These are phyloP conservation scores for Macrotus californicus DNA, from an alignment of 2,113 vertebrate genomes.

Conservation along the genomic window DNA sequence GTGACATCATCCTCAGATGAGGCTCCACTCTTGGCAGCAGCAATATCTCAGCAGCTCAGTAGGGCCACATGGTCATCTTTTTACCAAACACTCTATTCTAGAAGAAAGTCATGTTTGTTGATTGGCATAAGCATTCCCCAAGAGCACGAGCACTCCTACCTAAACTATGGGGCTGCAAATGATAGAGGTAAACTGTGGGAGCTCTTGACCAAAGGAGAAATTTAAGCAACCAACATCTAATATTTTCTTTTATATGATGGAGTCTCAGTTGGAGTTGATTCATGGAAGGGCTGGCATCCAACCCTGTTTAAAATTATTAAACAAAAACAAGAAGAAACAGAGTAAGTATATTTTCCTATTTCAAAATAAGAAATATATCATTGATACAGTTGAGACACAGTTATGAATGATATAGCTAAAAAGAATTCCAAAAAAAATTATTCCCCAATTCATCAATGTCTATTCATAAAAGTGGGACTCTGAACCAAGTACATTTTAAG, in stretches of 20 bases:
- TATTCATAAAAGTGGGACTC: not conserved
- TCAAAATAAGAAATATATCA: not conserved
- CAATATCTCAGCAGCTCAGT: not conserved
- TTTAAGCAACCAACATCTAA: not conserved
- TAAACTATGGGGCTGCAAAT: not conserved
- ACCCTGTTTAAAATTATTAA: conserved; percentile 6
- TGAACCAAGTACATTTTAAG: not conserved
- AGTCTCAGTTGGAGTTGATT: not conserved
- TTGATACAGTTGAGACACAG: not conserved
- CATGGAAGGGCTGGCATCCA: not conserved
- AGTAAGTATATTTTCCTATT: not conserved
- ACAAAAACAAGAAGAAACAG: not conserved
- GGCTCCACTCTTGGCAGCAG: not conserved
- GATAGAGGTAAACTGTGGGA: not conserved
- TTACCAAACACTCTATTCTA: not conserved
- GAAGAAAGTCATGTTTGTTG: not conserved
- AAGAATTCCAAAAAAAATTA: not conserved
- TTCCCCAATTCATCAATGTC: not conserved
- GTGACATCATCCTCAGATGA: not conserved
- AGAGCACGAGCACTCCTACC: not conserved
- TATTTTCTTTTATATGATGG: not conserved
- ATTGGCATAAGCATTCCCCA: not conserved
- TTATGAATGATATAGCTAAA: not conserved
- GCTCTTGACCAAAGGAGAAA: not conserved
- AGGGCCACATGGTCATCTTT: not conserved